phyloP scores from a whole-genome alignment of 1,140 invertebrate genomes.

The Anastrepha obliqua region DNA sequence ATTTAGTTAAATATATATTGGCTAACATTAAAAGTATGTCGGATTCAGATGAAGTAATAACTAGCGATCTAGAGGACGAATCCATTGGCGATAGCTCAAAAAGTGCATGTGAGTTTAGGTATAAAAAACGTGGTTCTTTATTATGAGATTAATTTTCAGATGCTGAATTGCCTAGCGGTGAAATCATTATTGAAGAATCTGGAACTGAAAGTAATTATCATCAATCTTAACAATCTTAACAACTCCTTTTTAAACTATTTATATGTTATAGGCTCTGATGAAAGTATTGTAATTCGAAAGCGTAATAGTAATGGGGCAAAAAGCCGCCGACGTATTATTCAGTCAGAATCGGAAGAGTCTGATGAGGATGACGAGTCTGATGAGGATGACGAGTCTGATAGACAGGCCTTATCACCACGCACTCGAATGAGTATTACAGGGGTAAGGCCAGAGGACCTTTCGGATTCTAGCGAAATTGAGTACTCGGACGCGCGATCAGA shows the following conservation, averaged over 20 bases:
- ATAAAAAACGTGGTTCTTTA: not conserved
- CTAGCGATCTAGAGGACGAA: slow-evolving; percentile 48
- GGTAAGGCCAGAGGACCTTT: slow-evolving; percentile 65
- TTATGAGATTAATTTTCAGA: not conserved
- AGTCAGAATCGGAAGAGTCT: slow-evolving; percentile 56
- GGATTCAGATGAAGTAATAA: slow-evolving; percentile 54
- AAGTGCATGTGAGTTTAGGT: not conserved
- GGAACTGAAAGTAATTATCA: slow-evolving; percentile 31
- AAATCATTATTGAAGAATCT: slow-evolving; percentile 53
- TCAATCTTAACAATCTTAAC: not conserved
- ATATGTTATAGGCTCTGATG: slow-evolving; percentile 30
- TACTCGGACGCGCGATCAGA: slow-evolving; percentile 61
- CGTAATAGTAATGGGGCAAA: not conserved
- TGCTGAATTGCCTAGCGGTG: slow-evolving; percentile 23
- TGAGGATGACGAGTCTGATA: slow-evolving; percentile 67
- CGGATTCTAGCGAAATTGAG: slow-evolving; percentile 68
- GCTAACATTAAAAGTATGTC: slow-evolving; percentile 41
- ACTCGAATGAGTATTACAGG: slow-evolving; percentile 72
- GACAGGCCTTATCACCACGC: slow-evolving; percentile 64
- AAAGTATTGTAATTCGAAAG: not conserved
- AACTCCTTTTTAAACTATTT: not conserved
- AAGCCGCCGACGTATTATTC: not conserved
- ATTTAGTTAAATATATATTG: too few relatives aligned
- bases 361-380: slow-evolving; percentile 51
- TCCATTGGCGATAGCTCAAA: not conserved